Evolutionary conservation across 2,113 vertebrate genomes (phyloP), one percentile per base, ranked within the genome.

Genomic region (Rhinogobius similis): DNA sequence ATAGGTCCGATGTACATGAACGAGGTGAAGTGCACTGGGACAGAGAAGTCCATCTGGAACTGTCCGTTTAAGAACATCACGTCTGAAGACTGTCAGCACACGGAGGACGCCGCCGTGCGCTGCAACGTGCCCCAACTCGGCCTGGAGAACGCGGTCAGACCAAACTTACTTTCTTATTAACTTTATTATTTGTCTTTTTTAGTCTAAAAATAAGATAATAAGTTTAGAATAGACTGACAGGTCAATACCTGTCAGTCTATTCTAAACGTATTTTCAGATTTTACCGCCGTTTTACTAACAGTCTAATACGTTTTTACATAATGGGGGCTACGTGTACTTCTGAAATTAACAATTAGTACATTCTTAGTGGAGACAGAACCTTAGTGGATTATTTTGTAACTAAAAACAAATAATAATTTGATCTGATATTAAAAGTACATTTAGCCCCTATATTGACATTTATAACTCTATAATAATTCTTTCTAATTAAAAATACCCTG

Each of bases 121-220:
- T 99, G 98, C 90, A 96, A 96, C 84, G 50, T 94, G 21, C 97
- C 97, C 36, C 94, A 97, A 91, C 95, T 96, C 91, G 97, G 93
- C 68, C 90, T 92, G 3, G 97, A 99, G 76, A 93, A 90, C 77
- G 91, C 86, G 98, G 98, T 99, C 92, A 94, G 95, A 89, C 29
- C 93, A 94, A 26, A 23, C 65, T 8, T 46, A 53, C 59, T 52
- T 56, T 13, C 32, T 74, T 2, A 43, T 13, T 26, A 5, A 5
- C 20, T 11, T 44, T 8, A 0, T 64, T 41, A 12, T 21, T 39
- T 24, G 39, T 36, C 53, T 26, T 56, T 13, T 7, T 56, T n/a
- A n/a, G n/a, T n/a, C n/a, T n/a, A n/a, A n/a, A n/a, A n/a, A n/a
- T n/a, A n/a, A n/a, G n/a, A n/a, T n/a, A n/a, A n/a, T n/a, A n/a